Conservation (phyloP, 2,113 vertebrate species). For the Stegastes partitus region DNA sequence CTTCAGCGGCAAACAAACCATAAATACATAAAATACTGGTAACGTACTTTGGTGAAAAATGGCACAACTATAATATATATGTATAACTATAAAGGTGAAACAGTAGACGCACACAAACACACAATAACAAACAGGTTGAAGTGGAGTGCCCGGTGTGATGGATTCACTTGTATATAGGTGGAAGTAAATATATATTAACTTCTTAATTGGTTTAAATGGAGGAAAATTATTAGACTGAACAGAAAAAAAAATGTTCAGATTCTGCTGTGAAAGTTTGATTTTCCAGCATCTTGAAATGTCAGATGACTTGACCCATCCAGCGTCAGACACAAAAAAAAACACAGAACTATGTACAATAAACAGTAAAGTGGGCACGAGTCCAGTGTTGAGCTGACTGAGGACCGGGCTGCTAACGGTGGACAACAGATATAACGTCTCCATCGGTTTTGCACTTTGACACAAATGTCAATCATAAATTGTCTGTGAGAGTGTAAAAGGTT, state of each 20-base stretch:
- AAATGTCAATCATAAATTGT: too few species aligned
- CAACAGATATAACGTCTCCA: too few species aligned
- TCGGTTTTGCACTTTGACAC: too few species aligned
- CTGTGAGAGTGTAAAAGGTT: too few species aligned
- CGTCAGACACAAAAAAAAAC: not conserved
- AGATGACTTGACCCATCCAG: not conserved
- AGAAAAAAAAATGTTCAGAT: not conserved
- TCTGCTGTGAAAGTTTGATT: not conserved
- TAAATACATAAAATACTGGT: constrained; percentile 76
- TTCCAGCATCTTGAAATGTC: not conserved
- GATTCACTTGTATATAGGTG: constrained; percentile 37
- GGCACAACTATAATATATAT: constrained; percentile 53
- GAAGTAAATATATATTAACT: constrained; percentile 48
- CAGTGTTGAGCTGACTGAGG: not conserved
- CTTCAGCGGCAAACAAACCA: constrained; percentile 72
- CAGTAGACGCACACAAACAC: constrained; percentile 15
- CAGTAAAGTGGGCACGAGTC: not conserved
- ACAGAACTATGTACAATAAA: constrained; percentile 28
- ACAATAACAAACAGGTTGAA: not conserved
- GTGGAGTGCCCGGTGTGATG: constrained; percentile 35
- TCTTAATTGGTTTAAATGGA: constrained; percentile 29
- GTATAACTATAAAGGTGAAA: constrained; percentile 47
- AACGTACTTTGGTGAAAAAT: constrained; percentile 72
- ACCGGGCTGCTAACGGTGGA: too few species aligned
- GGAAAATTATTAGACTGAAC: constrained; percentile 5